Percentiles rank a stretch among this genome's conserved stretches.
Evolutionary conservation across 2,888 invertebrate species (phyloP).

Genomic region (Tetramorium bicarinatum): DNA sequence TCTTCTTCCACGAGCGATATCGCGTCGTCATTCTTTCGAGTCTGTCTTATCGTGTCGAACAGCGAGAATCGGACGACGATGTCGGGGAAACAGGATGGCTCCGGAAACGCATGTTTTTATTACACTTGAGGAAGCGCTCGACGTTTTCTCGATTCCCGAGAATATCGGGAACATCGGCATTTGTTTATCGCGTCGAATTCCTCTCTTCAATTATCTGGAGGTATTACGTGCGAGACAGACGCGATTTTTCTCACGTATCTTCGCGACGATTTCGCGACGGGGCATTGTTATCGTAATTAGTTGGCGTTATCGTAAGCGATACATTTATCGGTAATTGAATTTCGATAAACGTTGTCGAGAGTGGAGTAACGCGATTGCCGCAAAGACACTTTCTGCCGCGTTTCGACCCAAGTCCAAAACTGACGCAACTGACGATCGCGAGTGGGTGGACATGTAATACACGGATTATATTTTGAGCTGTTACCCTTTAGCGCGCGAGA

Average conservation of each 20-base stretch:
- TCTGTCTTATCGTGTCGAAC: constrained; percentile 58
- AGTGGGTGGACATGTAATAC: not conserved
- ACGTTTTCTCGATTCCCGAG: not conserved
- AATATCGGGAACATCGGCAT: not conserved
- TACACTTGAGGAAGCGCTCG: not conserved
- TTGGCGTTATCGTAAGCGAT: constrained; percentile 8
- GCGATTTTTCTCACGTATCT: not conserved
- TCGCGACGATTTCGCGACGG: constrained; percentile 2
- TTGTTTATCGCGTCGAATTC: not conserved
- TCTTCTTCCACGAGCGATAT: constrained; percentile 56
- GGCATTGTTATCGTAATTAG: constrained; percentile 24
- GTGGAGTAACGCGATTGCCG: not conserved
- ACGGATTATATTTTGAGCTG: constrained; percentile 38
- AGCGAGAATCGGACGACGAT: constrained; percentile 36
- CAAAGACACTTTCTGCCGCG: not conserved
- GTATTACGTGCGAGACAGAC: not conserved
- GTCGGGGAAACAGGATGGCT: constrained; percentile 21
- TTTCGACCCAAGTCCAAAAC: not conserved
- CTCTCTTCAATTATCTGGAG: not conserved
- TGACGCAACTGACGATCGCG: not conserved
- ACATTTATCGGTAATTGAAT: constrained; percentile 3
- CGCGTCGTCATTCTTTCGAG: constrained; percentile 37
- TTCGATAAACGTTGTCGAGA: not conserved
- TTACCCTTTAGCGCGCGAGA: constrained; percentile 23
- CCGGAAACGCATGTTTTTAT: not conserved